Evolutionary conservation across 1,140 invertebrate genomes (phyloP).

Genomic region (Drosophila pruinosa): DNA sequence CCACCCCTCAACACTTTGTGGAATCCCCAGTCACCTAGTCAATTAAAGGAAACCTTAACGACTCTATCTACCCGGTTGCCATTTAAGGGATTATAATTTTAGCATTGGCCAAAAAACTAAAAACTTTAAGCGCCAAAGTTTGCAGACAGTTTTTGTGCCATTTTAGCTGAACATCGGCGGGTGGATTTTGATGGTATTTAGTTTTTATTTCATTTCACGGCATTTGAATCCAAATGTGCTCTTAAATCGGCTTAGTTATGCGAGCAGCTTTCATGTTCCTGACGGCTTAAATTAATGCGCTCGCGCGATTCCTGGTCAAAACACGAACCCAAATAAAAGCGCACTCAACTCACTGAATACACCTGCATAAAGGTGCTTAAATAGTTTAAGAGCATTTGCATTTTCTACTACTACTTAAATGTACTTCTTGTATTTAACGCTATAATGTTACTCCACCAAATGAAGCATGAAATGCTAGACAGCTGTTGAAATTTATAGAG

Average conservation of each 20-base stretch:
- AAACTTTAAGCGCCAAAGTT: constrained; percentile 70
- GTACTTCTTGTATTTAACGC: not conserved
- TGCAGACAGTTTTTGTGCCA: constrained; percentile 76
- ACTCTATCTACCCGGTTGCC: constrained; percentile 35
- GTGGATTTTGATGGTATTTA: constrained; percentile 32
- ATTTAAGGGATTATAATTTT: constrained; percentile 79
- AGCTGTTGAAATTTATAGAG: too few relatives aligned
- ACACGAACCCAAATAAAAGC: constrained; percentile 20
- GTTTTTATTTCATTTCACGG: constrained; percentile 70
- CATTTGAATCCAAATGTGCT: constrained; percentile 80
- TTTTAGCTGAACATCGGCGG: constrained; percentile 44
- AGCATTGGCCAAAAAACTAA: constrained; percentile 56
- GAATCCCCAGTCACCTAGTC: not conserved
- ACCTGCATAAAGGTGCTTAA: constrained; percentile 59
- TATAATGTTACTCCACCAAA: too few relatives aligned
- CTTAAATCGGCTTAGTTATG: constrained; percentile 79
- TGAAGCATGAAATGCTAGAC: too few relatives aligned
- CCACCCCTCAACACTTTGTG: too few relatives aligned
- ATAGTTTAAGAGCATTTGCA: constrained; percentile 2
- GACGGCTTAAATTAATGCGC: constrained; percentile 75
- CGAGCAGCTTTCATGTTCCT: constrained; percentile 66
- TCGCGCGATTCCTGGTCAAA: constrained; percentile 31
- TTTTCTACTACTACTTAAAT: too few relatives aligned
- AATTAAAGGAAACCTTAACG: not conserved
- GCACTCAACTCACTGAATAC: not conserved